Evolutionary conservation across 35 echinoderm and acorn worm species (phyloP).

Genomic region (Amphiura filiformis): DNA sequence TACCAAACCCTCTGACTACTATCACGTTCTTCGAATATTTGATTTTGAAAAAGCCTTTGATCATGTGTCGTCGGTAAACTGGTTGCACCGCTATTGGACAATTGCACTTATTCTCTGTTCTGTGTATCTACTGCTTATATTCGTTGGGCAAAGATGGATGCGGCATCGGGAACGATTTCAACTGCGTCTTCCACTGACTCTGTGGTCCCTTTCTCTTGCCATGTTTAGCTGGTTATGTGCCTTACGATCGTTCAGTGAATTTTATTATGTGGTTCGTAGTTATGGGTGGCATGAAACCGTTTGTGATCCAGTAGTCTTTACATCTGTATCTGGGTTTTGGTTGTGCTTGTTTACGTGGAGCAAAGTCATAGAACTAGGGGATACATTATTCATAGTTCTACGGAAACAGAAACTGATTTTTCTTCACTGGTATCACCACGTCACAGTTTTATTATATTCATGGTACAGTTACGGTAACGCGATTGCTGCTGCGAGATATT

Average conservation of each 20-base stretch:
- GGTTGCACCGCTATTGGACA: conserved; percentile 48
- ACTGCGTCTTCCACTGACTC: conserved; percentile 37
- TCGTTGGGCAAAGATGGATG: conserved; percentile 61
- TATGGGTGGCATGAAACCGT: conserved; percentile 50
- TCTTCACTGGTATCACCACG: conserved; percentile 82
- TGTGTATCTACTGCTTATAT: conserved; percentile 52
- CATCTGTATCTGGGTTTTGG: conserved; percentile 34
- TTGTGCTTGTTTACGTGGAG: too few relatives aligned
- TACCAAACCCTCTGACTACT: too few relatives aligned
- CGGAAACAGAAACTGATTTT: conserved; percentile 85
- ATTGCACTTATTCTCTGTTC: conserved; percentile 20
- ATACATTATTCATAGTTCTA: conserved; percentile 77
- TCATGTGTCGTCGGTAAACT: not conserved
- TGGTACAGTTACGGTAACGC: conserved; percentile 29
- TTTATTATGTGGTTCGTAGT: not conserved
- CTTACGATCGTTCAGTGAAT: not conserved
- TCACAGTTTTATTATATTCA: conserved; percentile 40
- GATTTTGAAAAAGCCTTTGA: not conserved
- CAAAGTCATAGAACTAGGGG: conserved; percentile 73
- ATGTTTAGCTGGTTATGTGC: conserved; percentile 69
- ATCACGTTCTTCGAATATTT: too few relatives aligned
- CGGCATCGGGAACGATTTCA: conserved; percentile 24
- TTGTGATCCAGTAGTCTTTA: conserved; percentile 45
- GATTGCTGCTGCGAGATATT: conserved; percentile 30
- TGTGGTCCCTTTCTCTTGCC: conserved; percentile 63